Evolutionary conservation across 2,113 vertebrate species (phyloP), one percentile per base, ranked within the genome.

Genomic region (Alethe castanea): DNA sequence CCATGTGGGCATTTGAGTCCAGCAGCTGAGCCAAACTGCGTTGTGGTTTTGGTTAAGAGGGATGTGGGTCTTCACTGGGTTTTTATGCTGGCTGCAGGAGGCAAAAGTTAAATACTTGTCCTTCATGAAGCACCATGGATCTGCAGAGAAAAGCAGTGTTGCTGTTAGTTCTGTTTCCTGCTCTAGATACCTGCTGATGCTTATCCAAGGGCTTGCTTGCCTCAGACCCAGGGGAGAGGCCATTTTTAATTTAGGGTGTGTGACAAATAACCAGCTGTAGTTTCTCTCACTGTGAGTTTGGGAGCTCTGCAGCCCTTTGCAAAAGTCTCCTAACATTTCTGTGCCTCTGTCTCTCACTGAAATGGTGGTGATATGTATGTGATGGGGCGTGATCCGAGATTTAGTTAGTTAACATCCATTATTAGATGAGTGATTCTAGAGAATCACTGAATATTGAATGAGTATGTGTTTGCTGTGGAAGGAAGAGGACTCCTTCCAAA

Each of bases 1-100:
- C 20, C 0, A 0, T 1, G 2, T 24, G 1, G 11, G 8, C 1
- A 0, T 50, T 65, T 61, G 42, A 42, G 24, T 36, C 36, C 36
- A 36, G 26, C 15, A 44, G 40, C 5, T 48, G 17, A 48, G 48
- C 24, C 19, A 48, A 36, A 24, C 31, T 15, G 2, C 17, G 12
- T 47, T 0, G 0, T 29, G 23, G 7, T 79, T 88, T 83, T 82
- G 35, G 4, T 69, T 45, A 11, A 52, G 44, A 47, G 6, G 18
- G 9, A 23, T 62, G 5, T 35, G 23, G 3, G 28, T 31, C 13
- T 70, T 7, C 0, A 1, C 26, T 64, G 54, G 5, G 11, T 52
- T 81, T 81, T 64, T 64, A 3, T 31, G 12, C 44, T 0, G 1
- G 17, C 20, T 13, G 14, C 29, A 31, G 59, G 45, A 81, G 77